phyloP scores from a whole-genome alignment of 2,113 vertebrate species.

The Scomber scombrus region DNA sequence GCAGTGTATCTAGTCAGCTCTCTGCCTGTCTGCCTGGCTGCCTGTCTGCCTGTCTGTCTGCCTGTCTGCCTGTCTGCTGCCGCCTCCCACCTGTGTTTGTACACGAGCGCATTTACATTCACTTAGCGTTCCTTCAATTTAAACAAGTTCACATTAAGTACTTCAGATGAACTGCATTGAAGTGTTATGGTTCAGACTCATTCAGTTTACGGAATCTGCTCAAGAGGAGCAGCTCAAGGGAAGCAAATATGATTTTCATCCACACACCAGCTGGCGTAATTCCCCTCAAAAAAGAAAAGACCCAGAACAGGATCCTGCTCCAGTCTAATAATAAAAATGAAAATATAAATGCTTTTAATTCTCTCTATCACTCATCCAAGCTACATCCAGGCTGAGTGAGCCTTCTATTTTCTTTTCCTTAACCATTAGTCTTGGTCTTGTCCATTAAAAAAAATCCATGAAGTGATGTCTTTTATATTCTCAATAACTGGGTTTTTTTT shows the following conservation, averaged over 20 bases:
- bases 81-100: neutral
- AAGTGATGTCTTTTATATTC: no score
- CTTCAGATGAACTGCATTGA: slow-evolving; percentile 13
- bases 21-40: slow-evolving; percentile 5
- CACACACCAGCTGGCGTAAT: neutral
- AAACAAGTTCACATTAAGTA: slow-evolving; percentile 13
- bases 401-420: no score
- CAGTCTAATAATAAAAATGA: neutral
- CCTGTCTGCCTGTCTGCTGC: neutral
- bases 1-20: slow-evolving; percentile 19
- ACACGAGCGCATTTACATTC: slow-evolving; percentile 20
- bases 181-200: slow-evolving; percentile 34
- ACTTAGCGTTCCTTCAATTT: neutral
- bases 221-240: neutral
- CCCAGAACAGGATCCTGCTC: neutral
- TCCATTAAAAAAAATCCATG: no score
- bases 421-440: no score
- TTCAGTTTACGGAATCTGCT: slow-evolving; percentile 22
- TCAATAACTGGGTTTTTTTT: no score
- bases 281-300: neutral
- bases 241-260: slow-evolving; percentile 11
- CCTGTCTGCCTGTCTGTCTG: slow-evolving; percentile 10
- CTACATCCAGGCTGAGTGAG: no score
- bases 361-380: no score
- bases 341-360: no score